Base-by-base conservation (phyloP, 2,113 vertebrate species). In the Tychaedon coryphoeus region DNA sequence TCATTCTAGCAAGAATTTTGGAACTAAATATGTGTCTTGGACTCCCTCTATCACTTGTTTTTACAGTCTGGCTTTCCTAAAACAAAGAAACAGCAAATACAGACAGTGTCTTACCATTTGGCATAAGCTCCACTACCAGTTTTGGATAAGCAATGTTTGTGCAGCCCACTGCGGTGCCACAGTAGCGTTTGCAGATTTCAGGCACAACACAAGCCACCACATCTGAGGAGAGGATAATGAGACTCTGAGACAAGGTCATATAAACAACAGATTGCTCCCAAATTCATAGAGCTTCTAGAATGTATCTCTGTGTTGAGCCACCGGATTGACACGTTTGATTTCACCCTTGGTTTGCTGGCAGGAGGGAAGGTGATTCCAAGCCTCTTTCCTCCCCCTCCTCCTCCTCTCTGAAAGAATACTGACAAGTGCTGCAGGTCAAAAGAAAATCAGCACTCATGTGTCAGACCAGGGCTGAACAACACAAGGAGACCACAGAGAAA, bases 71-170 rank as follows among this genome's bases (percentile, higher is more conserved):
- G 22, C 50, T 75, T 91, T 61, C 64, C 25, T 65, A 34, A 85
- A 88, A 51, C 64, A 65, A 87, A 58, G 36, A 53, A 45, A 28
- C 25, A 88, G 71, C 38, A 83, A 26, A 64, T 6, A 38, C 3
- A 31, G 31, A 58, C 23, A 22, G 28, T 23, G 16, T 87, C 98
- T 95, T 90, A 99, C 99, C 99, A 1, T 99, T 48, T 14, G 99
- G 99, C 99, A 99, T 99, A 45, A 99, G 98, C 53, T 99, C 98
- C 69, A 99, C 97, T 69, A 99, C 99, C 93, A 99, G 62, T 76
- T 98, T 99, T 3, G 99, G 99, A 51, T 99, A 99, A 48, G 99
- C 99, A 1, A 99, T 98, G 95, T 99, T 99, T 81, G 95, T 98
- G 60, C 99, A 99, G 90, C 99, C 99, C 56, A 99, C 99, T 8